A percentile compares a stretch with the other conserved stretches of the same genome.
Conservation (phyloP, 2,888 invertebrate species). For the Corbicula japonica region DNA sequence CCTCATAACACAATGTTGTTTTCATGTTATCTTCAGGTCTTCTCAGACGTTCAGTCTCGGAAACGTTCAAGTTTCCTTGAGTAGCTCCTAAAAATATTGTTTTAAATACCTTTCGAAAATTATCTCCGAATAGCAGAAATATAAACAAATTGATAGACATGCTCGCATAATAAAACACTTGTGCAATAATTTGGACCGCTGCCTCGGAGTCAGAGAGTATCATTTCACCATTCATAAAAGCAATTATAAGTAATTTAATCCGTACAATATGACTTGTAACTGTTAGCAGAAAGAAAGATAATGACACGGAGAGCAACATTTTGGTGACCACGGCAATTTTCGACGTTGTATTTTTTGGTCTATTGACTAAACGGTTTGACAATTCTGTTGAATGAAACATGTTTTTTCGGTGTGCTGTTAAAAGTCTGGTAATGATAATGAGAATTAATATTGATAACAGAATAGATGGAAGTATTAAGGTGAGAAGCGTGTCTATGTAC, state of each 20-base stretch:
- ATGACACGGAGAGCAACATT: constrained; percentile 76
- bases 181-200: constrained; percentile 64
- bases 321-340: constrained; percentile 69
- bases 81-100: too few species aligned
- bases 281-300: constrained; percentile 75
- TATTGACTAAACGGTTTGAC: constrained; percentile 1
- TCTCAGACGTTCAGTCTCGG: too few species aligned
- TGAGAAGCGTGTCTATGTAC: constrained; percentile 66
- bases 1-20: too few species aligned
- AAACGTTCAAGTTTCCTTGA: too few species aligned
- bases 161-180: constrained; percentile 75
- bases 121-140: constrained; percentile 72
- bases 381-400: constrained; percentile 1
- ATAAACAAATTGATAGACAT: constrained; percentile 76
- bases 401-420: constrained; percentile 23
- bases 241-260: constrained; percentile 56
- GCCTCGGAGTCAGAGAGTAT: constrained; percentile 48
- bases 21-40: too few species aligned
- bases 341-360: constrained; percentile 18
- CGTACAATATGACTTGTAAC: constrained; percentile 78
- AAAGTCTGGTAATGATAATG: constrained; percentile 34
- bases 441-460: constrained; percentile 54
- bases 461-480: constrained; percentile 69
- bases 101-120: constrained; percentile 72
- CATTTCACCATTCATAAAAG: constrained; percentile 31